A percentile compares a stretch with the other conserved stretches of the same genome.
These are phyloP conservation scores for Daboia siamensis DNA, from an alignment of 2,113 vertebrate genomes.

Conservation along the genomic window DNA sequence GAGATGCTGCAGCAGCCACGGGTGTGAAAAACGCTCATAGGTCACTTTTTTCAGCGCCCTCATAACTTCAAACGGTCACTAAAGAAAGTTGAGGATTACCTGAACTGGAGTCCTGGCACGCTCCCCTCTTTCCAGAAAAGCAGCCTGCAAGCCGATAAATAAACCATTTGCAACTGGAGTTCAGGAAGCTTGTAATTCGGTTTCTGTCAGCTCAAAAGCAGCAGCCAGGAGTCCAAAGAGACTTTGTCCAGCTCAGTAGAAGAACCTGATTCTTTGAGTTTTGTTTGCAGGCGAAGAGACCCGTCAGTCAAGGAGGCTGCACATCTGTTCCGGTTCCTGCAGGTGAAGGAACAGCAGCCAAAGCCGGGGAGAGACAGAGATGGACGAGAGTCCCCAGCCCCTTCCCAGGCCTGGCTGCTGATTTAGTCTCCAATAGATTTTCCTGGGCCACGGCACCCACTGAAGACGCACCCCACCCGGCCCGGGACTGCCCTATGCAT, in stretches of 20 bases:
- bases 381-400: conserved; percentile 86
- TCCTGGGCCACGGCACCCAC: conserved; percentile 84
- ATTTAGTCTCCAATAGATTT: conserved; percentile 86
- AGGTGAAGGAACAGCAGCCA: conserved; percentile 60
- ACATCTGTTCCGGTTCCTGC: conserved; percentile 84
- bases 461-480: not conserved
- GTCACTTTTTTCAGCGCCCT: not conserved
- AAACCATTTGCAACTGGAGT: not conserved
- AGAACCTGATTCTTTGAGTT: conserved; percentile 26
- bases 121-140: not conserved
- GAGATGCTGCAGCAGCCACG: not conserved
- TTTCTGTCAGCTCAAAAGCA: conserved; percentile 39
- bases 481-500: not conserved
- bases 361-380: conserved; percentile 79
- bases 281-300: conserved; percentile 40
- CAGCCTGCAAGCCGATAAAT: not conserved
- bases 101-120: not conserved
- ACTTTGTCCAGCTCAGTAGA: conserved; percentile 21
- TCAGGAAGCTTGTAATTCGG: conserved; percentile 14
- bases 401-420: conserved; percentile 80
- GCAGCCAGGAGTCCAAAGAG: conserved; percentile 40
- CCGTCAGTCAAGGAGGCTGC: conserved; percentile 70
- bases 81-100: not conserved
- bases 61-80: not conserved
- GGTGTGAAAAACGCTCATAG: not conserved